Evolutionary conservation across 2,113 vertebrate genomes (phyloP).

Genomic region (Amblyornis subalaris): DNA sequence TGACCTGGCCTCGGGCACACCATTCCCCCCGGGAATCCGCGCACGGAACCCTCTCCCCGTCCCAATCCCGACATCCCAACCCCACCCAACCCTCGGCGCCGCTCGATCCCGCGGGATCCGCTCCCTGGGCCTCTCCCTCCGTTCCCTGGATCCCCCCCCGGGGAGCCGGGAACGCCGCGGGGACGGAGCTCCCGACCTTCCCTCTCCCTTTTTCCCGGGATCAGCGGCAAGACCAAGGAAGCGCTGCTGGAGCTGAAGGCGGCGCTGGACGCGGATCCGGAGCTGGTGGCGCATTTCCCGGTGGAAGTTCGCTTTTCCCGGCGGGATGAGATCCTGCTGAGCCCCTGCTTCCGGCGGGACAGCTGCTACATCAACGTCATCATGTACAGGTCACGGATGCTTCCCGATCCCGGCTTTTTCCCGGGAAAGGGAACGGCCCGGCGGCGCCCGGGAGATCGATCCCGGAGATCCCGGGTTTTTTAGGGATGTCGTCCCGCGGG

Average conservation of each 20-base stretch:
- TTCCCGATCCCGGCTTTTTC: background rate
- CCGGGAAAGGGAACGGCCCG: background rate
- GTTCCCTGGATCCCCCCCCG: too few species aligned
- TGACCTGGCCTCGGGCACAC: too few species aligned
- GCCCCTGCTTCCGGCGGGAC: background rate
- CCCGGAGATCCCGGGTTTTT: too few species aligned
- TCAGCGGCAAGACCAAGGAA: background rate
- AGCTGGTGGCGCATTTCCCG: background rate
- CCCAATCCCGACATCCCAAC: too few species aligned
- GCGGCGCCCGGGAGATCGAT: background rate
- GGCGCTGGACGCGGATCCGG: background rate
- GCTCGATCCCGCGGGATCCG: too few species aligned
- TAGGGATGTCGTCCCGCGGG: background rate
- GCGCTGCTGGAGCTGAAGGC: background rate
- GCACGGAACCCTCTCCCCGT: too few species aligned
- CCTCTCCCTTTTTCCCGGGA: background rate
- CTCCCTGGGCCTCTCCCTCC: too few species aligned
- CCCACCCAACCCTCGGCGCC: too few species aligned
- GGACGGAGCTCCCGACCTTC: too few species aligned
- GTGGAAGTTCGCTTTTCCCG: background rate
- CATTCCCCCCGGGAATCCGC: too few species aligned
- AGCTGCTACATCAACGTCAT: background rate
- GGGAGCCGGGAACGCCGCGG: too few species aligned
- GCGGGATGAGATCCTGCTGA: background rate
- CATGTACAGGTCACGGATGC: background rate